Percentiles rank a stretch among this genome's conserved stretches.
These are phyloP conservation scores for Ormia ochracea DNA, from an alignment of 2,888 invertebrate genomes.

Conservation along the genomic window DNA sequence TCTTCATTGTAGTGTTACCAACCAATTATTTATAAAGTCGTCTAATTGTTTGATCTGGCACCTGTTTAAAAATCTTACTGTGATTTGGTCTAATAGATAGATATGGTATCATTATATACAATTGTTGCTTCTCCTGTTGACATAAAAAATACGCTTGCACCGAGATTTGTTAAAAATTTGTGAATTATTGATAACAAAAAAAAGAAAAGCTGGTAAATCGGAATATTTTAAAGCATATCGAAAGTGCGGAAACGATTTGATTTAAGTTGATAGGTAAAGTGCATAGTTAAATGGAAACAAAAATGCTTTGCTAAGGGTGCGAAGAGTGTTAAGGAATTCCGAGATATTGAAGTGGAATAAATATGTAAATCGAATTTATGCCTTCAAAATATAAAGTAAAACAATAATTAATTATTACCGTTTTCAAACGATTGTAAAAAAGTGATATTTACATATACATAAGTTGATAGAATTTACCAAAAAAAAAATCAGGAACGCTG, in stretches of 20 bases:
- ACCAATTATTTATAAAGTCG: no score
- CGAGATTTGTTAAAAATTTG: not conserved
- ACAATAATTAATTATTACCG: no score
- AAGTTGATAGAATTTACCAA: not conserved
- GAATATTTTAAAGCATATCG: not conserved
- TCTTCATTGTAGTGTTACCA: no score
- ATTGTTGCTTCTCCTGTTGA: slow-evolving; percentile 54
- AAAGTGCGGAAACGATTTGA: not conserved
- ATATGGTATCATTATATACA: slow-evolving; percentile 19
- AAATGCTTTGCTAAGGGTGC: not conserved
- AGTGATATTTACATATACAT: not conserved
- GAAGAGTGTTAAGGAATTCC: not conserved
- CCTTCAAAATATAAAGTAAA: not conserved
- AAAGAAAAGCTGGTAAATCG: not conserved
- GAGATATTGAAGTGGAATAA: not conserved
- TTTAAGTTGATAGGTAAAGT: not conserved
- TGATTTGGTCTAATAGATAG: no score
- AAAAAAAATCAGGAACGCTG: slow-evolving; percentile 13
- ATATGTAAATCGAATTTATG: not conserved
- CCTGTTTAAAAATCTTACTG: no score
- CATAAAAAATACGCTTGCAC: slow-evolving; percentile 44
- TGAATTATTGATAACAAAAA: not conserved
- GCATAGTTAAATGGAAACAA: not conserved
- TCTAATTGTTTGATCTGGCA: no score
- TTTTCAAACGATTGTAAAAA: no score